Evolutionary conservation across 2,888 invertebrate species (phyloP).

Genomic region (Dryobotodes eremita): DNA sequence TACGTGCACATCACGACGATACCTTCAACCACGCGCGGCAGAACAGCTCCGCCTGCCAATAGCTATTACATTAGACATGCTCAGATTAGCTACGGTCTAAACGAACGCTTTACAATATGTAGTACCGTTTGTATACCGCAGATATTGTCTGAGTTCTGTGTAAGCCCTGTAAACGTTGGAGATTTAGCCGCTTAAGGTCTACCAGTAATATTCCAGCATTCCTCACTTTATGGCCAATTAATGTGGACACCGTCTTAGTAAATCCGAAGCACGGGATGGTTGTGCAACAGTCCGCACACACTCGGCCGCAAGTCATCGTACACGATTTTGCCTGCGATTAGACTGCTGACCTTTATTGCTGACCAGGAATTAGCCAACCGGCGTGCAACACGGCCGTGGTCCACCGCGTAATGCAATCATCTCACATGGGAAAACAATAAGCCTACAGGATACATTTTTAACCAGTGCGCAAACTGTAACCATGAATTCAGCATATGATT

Average conservation of each 20-base stretch:
- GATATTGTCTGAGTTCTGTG: conserved; percentile 21
- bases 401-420: conserved; percentile 61
- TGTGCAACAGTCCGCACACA: conserved; percentile 53
- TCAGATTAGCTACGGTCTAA: conserved; percentile 59
- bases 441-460: no score
- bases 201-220: conserved; percentile 45
- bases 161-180: conserved; percentile 35
- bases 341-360: conserved; percentile 64
- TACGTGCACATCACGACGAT: conserved; percentile 49
- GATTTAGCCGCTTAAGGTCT: conserved; percentile 41
- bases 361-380: conserved; percentile 76
- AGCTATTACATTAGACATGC: conserved; percentile 63
- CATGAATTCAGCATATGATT: no score
- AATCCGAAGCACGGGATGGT: conserved; percentile 45
- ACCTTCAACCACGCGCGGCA: conserved; percentile 38
- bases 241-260: conserved; percentile 42
- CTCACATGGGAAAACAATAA: conserved; percentile 53
- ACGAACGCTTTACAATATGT: conserved; percentile 50
- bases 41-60: conserved; percentile 31
- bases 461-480: no score
- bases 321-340: conserved; percentile 55
- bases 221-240: conserved; percentile 61
- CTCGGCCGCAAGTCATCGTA: conserved; percentile 50
- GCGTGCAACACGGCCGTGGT: conserved; percentile 42
- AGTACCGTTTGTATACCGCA: conserved; percentile 55